Evolutionary conservation across 2,797 vertebrate species (phyloP).

Genomic region (Cyprinodon diabolis): DNA sequence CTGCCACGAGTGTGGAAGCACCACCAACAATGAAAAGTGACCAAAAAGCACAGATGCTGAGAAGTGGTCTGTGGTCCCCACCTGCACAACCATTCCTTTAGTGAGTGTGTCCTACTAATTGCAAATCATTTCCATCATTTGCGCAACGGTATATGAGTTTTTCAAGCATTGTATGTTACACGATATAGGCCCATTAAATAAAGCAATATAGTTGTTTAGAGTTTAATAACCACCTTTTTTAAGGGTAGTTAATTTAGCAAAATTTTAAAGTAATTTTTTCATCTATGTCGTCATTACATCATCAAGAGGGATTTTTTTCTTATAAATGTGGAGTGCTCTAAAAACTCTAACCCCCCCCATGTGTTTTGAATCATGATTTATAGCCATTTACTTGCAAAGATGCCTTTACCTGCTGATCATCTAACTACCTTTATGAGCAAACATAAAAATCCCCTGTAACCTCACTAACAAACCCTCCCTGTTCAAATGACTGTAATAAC

Average conservation of each 20-base stretch:
- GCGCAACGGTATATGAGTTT: too few relatives aligned
- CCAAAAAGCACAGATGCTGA: too few relatives aligned
- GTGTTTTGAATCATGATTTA: background rate
- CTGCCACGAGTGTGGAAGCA: too few relatives aligned
- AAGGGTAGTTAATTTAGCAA: background rate
- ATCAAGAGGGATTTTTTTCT: background rate
- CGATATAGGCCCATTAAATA: background rate
- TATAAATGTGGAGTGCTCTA: background rate
- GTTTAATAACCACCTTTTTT: background rate
- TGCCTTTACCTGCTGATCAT: slow-evolving; percentile 25
- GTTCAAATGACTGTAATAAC: slow-evolving; percentile 54
- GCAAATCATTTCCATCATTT: too few relatives aligned
- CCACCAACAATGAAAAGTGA: too few relatives aligned
- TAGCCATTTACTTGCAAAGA: background rate
- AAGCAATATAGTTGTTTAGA: background rate
- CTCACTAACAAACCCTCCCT: slow-evolving; percentile 24
- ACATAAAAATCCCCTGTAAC: slow-evolving; percentile 18
- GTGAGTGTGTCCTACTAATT: too few relatives aligned
- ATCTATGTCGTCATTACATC: background rate
- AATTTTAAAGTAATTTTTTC: too few relatives aligned
- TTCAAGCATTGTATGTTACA: too few relatives aligned
- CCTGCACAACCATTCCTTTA: too few relatives aligned
- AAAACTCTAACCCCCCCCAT: background rate
- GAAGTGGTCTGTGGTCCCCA: too few relatives aligned
- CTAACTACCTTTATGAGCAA: slow-evolving; percentile 52